Conservation (phyloP, 2,888 invertebrate genomes). For the Meiosimyza platycephala region DNA sequence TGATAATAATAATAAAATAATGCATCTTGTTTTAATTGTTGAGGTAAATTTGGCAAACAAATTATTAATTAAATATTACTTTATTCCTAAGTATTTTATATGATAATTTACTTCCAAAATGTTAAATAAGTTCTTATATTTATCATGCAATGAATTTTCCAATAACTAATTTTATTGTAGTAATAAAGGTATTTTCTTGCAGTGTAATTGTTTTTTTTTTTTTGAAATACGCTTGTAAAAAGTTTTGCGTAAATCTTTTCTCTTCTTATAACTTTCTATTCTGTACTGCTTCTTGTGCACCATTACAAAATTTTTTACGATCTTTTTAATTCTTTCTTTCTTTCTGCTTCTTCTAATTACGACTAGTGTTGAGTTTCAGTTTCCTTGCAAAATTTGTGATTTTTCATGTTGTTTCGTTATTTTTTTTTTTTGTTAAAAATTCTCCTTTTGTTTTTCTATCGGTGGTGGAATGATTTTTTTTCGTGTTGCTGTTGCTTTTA, state of each 20-base stretch:
- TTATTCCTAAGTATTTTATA: constrained; percentile 29
- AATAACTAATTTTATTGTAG: too few species aligned
- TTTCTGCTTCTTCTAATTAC: constrained; percentile 9
- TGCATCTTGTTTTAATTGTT: constrained; percentile 48
- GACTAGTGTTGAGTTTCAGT: constrained; percentile 14
- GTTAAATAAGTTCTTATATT: too few species aligned
- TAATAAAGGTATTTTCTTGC: constrained; percentile 7
- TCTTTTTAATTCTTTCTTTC: not conserved
- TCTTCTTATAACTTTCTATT: not conserved
- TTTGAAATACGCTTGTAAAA: constrained; percentile 25
- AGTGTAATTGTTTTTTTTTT: constrained; percentile 4
- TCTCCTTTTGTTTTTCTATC: not conserved
- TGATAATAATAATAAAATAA: constrained; percentile 36
- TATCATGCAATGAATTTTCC: too few species aligned
- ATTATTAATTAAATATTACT: constrained; percentile 41
- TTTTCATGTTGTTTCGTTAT: not conserved
- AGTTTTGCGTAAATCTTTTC: constrained; percentile 31
- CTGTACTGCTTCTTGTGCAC: not conserved
- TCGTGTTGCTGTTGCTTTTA: too few species aligned
- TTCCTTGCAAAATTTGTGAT: not conserved
- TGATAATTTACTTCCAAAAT: not conserved
- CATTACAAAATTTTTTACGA: constrained; percentile 8
- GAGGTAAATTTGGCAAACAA: constrained; percentile 67
- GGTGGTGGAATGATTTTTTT: too few species aligned
- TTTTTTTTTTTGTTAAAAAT: not conserved